Percentiles rank a stretch among this genome's conserved stretches.
phyloP scores from a whole-genome alignment of 2,888 invertebrate species.

The Conus canariensis region DNA sequence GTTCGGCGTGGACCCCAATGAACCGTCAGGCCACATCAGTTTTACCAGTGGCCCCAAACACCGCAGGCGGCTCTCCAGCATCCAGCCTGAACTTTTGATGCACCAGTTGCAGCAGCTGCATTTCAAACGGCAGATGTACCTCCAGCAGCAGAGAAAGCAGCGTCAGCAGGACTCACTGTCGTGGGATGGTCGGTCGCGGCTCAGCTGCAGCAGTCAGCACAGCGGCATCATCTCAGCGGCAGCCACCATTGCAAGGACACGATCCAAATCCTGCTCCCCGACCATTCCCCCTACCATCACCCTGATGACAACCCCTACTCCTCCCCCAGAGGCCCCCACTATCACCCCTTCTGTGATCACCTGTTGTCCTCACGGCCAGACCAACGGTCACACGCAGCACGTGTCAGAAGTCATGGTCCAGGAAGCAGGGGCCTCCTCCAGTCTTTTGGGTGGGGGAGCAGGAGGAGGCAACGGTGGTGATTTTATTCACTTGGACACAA shows the following conservation, averaged over 20 bases:
- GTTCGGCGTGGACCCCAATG: conserved; percentile 82
- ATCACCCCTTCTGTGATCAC: conserved; percentile 32
- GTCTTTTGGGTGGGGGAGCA: not conserved
- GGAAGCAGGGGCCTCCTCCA: not conserved
- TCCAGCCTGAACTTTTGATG: conserved; percentile 24
- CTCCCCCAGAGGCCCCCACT: conserved; percentile 5
- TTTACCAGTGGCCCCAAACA: not conserved
- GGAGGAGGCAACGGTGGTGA: not conserved
- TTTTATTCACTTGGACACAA: conserved; percentile 26
- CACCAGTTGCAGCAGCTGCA: conserved; percentile 37
- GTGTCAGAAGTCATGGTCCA: not conserved
- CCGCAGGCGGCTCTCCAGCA: not conserved
- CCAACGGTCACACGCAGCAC: not conserved
- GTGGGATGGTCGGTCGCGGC: conserved; percentile 29
- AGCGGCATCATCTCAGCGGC: conserved; percentile 28
- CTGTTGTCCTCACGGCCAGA: not conserved
- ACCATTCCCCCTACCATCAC: conserved; percentile 36
- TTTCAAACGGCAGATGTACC: conserved; percentile 28
- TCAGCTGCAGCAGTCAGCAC: conserved; percentile 39
- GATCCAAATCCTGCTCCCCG: conserved; percentile 34
- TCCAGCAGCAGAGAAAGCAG: conserved; percentile 20
- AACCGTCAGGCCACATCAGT: conserved; percentile 66
- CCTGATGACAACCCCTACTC: conserved; percentile 30
- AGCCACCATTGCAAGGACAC: not conserved
- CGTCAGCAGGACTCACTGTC: not conserved